Evolutionary conservation across 2,888 invertebrate species (phyloP).

Genomic region (Parnassius smintheus): DNA sequence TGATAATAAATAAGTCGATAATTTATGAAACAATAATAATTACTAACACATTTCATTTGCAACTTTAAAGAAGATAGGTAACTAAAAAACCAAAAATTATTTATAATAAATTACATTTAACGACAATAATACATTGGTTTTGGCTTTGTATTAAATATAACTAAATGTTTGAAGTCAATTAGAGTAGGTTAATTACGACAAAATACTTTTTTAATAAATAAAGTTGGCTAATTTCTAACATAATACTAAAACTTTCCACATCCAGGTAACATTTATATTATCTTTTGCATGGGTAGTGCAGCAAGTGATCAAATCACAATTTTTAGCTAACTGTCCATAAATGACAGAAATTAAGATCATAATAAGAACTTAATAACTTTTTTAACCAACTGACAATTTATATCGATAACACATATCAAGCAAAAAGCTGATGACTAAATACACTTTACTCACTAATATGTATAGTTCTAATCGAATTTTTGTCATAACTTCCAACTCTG

Average conservation of each 20-base stretch:
- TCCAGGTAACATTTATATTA: no score
- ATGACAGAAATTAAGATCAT: conserved; percentile 1
- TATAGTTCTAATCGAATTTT: no score
- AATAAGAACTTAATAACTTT: not conserved
- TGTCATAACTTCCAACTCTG: no score
- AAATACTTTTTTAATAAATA: conserved; percentile 19
- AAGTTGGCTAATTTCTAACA: conserved; percentile 21
- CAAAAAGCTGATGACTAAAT: not conserved
- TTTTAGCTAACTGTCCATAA: not conserved
- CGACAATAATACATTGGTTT: not conserved
- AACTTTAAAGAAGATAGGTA: conserved; percentile 1
- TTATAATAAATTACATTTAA: not conserved
- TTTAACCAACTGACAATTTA: conserved; percentile 1
- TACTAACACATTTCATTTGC: conserved; percentile 14
- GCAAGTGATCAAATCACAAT: not conserved
- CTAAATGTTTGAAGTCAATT: not conserved
- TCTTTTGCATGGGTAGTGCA: not conserved
- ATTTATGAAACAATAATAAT: not conserved
- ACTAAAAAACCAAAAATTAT: conserved; percentile 6
- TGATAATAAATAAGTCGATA: no score
- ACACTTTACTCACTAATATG: no score
- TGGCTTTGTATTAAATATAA: not conserved
- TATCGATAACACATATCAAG: not conserved
- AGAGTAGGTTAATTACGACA: not conserved
- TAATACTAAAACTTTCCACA: conserved; percentile 5